phyloP scores from a whole-genome alignment of 2,888 invertebrate species.

The Macaria liturata region DNA sequence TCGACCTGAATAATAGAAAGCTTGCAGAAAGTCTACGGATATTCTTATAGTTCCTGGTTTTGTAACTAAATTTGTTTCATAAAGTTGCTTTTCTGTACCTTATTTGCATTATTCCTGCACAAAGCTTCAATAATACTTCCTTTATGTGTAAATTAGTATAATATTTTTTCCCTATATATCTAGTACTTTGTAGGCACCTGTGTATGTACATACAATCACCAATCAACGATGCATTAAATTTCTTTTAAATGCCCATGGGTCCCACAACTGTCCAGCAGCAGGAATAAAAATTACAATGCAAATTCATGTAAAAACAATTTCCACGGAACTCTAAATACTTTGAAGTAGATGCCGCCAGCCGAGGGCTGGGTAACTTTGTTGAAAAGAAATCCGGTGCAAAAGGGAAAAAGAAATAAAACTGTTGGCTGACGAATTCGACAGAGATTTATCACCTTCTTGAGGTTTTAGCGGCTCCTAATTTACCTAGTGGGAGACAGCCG shows the following conservation, averaged over 20 bases:
- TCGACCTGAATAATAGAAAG: slow-evolving; percentile 9
- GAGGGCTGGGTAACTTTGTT: slow-evolving; percentile 56
- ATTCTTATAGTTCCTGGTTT: no score
- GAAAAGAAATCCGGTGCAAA: slow-evolving; percentile 52
- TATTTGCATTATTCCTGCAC: no score
- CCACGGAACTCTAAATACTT: slow-evolving; percentile 37
- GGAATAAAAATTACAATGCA: slow-evolving; percentile 22
- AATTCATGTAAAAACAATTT: slow-evolving; percentile 36
- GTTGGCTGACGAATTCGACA: slow-evolving; percentile 72
- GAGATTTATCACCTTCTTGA: slow-evolving; percentile 66
- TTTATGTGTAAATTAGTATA: no score
- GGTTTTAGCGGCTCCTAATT: slow-evolving; percentile 66
- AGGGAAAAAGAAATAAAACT: slow-evolving; percentile 65
- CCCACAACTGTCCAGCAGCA: slow-evolving; percentile 12
- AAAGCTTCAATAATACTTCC: no score
- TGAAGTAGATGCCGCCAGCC: slow-evolving; percentile 29
- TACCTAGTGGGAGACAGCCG: slow-evolving; percentile 51
- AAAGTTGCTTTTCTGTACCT: no score
- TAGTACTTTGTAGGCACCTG: no score
- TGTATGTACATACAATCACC: not conserved
- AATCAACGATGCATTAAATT: not conserved
- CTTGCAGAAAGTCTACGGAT: slow-evolving; percentile 1
- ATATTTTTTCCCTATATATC: no score
- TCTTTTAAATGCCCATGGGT: slow-evolving; percentile 5
- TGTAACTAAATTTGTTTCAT: no score